Evolutionary conservation across 2,888 invertebrate species (phyloP), one percentile per base, ranked within the genome.

Genomic region (Oegoconia quadripuncta): DNA sequence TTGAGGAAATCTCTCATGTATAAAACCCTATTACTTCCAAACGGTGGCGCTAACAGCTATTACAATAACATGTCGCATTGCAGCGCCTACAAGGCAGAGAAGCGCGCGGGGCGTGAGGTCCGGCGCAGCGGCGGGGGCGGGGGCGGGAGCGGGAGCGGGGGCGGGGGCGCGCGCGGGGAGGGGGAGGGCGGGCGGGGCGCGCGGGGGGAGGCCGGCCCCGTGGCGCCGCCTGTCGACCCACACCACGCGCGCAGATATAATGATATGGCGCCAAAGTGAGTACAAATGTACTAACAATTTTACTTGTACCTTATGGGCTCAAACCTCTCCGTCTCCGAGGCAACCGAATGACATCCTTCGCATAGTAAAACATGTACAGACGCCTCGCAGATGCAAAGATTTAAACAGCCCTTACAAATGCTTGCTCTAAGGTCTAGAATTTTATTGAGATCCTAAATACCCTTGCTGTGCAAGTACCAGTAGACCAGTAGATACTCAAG

Each of bases 241-340:
- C 80, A 78, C 78, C 75, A 91, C 93, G 65, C 91, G 95, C 83
- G 84, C 83, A 68, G 84, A 83, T 95, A 94, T 88, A 92, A 93
- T 74, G 95, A 95, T 81, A 93, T 94, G 91, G 95, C 95, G 71
- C 94, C 94, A 74, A 95, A 95, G 95, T 95, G 89, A 93, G 93
- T 91, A 65, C 40, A 8, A 33, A 17, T 15, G 3, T 7, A 5
- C 3, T 7, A 3, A 18, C 3, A 3, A 18, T 7, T 18, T 7
- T 3, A 3, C 7, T 18, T 18, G 7, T 3, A 18, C 18, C 3
- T 7, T 5, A 7, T 18, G 18, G 4, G 7, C 18, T 18, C 3
- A 18, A 3, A 18, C 4, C 7, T 3, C 3, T 7, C 18, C 7
- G 18, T 5, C 18, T 5, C 4, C 7, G 18, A 18, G 18, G 4